Evolutionary conservation across 2,888 invertebrate species (phyloP).

Genomic region (Cistogaster globosa): DNA sequence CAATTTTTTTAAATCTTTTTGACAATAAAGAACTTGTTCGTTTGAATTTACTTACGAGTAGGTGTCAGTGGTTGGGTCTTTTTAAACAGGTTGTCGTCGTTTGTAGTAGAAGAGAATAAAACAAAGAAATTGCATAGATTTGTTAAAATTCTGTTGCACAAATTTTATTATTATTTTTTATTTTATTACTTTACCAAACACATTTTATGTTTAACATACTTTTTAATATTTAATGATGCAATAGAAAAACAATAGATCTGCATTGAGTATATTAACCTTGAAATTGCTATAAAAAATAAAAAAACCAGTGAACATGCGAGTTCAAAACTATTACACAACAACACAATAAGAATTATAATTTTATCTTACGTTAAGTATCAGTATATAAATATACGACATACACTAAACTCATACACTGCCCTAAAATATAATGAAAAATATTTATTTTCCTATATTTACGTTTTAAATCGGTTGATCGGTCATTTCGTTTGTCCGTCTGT

Average conservation of each 20-base stretch:
- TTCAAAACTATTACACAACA: too few species aligned
- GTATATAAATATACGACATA: too few species aligned
- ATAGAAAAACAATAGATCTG: conserved; percentile 59
- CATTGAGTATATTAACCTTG: conserved; percentile 68
- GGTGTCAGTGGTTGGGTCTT: conserved; percentile 20
- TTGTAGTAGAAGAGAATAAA: background rate
- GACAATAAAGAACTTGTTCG: background rate
- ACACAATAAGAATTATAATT: too few species aligned
- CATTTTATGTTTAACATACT: conserved; percentile 11
- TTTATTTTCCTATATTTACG: too few species aligned
- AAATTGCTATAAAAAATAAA: conserved; percentile 39
- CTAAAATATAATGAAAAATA: too few species aligned
- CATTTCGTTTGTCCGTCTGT: too few species aligned
- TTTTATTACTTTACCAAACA: background rate
- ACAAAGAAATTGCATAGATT: conserved; percentile 20
- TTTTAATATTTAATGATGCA: conserved; percentile 33
- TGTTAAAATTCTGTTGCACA: conserved; percentile 7
- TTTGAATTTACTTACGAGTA: background rate
- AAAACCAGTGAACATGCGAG: too few species aligned
- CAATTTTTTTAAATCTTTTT: conserved; percentile 7
- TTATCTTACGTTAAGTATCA: too few species aligned
- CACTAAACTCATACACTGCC: too few species aligned
- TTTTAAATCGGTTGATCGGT: too few species aligned
- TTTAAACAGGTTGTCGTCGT: conserved; percentile 39
- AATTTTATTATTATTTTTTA: too few species aligned